A percentile compares a stretch with the other conserved stretches of the same genome.
These are phyloP conservation scores for Phyllotis vaccarum DNA, from an alignment of 2,797 vertebrate genomes.

Conservation along the genomic window DNA sequence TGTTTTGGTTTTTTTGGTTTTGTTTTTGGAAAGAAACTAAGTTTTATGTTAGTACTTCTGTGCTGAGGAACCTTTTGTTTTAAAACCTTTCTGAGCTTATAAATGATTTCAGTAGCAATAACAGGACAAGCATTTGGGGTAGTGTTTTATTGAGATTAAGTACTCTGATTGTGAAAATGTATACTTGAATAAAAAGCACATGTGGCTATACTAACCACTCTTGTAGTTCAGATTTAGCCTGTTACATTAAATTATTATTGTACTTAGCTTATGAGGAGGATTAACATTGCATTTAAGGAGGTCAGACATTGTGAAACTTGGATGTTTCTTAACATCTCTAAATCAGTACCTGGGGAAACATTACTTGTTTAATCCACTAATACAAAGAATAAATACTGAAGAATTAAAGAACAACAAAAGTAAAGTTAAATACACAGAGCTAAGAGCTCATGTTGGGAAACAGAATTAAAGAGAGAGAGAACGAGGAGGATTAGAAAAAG, in stretches of 20 bases:
- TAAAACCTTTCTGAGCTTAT: neutral
- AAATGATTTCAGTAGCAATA: neutral
- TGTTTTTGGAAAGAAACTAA: neutral
- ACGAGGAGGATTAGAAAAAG: neutral
- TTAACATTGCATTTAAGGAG: neutral
- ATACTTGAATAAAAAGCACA: neutral
- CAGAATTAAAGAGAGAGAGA: slow-evolving; percentile 17
- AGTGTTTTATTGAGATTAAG: neutral
- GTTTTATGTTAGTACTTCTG: neutral
- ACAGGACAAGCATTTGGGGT: neutral
- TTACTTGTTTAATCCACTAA: neutral
- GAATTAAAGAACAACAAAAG: neutral
- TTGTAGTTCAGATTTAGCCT: neutral
- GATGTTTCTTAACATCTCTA: neutral
- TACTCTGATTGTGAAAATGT: neutral
- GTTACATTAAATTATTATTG: neutral
- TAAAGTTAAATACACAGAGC: neutral
- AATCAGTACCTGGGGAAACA: neutral
- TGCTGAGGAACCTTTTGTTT: neutral
- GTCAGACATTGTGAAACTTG: neutral
- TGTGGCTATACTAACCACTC: neutral
- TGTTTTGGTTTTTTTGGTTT: neutral
- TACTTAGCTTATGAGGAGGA: neutral
- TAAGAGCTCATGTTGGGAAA: neutral
- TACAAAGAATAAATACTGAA: neutral